These are phyloP conservation scores for Drosophila sordidula DNA, from an alignment of 2,888 invertebrate genomes.

Conservation along the genomic window DNA sequence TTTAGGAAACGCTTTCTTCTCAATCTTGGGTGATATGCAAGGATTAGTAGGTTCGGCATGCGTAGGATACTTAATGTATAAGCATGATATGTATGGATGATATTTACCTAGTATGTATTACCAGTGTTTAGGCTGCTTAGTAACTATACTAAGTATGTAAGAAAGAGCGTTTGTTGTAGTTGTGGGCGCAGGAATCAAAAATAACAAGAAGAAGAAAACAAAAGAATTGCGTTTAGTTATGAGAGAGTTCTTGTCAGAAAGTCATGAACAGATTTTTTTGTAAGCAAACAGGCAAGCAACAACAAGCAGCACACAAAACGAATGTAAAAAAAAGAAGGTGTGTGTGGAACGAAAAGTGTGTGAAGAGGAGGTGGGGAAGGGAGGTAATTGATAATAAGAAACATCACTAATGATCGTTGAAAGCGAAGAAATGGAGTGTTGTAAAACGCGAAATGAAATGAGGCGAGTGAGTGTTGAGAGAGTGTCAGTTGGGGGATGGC, in stretches of 20 bases:
- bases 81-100: conserved; percentile 28
- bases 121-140: conserved; percentile 71
- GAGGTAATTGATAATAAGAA: conserved; percentile 12
- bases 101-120: conserved; percentile 75
- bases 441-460: conserved; percentile 35
- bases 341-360: conserved; percentile 17
- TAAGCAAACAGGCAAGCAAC: conserved; percentile 83
- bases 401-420: conserved; percentile 10
- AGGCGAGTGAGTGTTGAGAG: conserved; percentile 38
- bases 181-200: conserved; percentile 30
- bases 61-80: background rate
- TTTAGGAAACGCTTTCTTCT: background rate
- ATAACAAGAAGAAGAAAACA: conserved; percentile 35
- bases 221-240: conserved; percentile 41
- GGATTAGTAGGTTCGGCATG: background rate
- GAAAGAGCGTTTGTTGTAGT: conserved; percentile 36
- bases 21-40: background rate
- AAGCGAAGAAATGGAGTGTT: conserved; percentile 3
- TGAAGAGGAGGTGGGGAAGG: conserved; percentile 4
- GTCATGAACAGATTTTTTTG: conserved; percentile 64
- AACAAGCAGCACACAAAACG: conserved; percentile 74
- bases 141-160: conserved; percentile 70
- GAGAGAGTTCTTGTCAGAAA: conserved; percentile 10
- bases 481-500: conserved; percentile 10
- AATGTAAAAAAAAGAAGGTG: conserved; percentile 33